phyloP scores from a whole-genome alignment of 2,888 invertebrate species.

The Himalopsyche kuldschensis region DNA sequence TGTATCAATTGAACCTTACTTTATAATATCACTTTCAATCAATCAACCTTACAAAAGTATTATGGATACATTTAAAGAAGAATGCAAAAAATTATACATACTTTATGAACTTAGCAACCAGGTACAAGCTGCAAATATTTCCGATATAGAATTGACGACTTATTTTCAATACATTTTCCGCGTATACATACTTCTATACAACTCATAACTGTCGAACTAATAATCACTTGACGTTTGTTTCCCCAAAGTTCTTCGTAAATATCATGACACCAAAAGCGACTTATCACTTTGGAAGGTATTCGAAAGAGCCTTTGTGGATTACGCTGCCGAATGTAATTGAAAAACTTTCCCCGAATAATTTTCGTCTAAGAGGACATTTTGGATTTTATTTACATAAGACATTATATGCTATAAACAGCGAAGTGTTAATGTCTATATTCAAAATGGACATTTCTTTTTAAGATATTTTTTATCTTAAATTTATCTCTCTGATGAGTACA shows the following conservation, averaged over 20 bases:
- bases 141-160: no score
- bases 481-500: not conserved
- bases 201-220: not conserved
- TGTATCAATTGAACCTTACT: no score
- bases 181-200: no score
- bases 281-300: not conserved
- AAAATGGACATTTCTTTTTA: not conserved
- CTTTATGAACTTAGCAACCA: no score
- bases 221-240: not conserved
- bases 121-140: no score
- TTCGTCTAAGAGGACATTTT: not conserved
- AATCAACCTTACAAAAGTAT: no score
- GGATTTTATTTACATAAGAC: not conserved
- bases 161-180: no score
- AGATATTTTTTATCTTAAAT: not conserved
- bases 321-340: not conserved
- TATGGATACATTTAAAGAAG: no score
- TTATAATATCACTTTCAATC: no score
- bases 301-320: not conserved
- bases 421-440: not conserved
- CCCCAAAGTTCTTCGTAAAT: not conserved
- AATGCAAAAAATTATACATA: no score
- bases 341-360: not conserved
- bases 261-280: not conserved
- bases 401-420: not conserved